Evolutionary conservation across 2,888 invertebrate species (phyloP), one percentile per base, ranked within the genome.

Genomic region (Caenorhabditis plicata): DNA sequence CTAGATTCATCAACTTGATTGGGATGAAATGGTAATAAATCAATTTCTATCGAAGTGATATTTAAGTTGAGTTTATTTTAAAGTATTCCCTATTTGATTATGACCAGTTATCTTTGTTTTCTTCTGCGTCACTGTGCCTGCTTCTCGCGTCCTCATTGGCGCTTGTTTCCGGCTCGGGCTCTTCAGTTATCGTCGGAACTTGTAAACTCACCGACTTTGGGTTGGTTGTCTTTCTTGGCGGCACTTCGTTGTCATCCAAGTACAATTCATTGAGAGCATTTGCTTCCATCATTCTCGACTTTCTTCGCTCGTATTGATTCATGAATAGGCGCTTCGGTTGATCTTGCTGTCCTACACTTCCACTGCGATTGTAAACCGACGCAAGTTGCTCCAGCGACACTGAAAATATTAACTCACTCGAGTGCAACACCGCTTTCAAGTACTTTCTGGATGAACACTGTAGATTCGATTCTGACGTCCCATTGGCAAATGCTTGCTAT

Each of bases 371-470:
- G 50, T 75, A 75, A 5, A 66, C 75, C 2, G 65, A 64, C 4
- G 74, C 75, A 13, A 75, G 45, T 29, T 73, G 70, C 56, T 75
- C 75, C 33, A 75, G 42, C 0, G 68, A 69, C 36, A 75, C 73
- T 74, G 38, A 36, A 63, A 49, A 29, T 25, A n/a, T 42, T 32
- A 20, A 42, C 13, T 23, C 4, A 9, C n/a, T 9, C n/a, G 13
- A 27, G 8, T 23, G 7, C 7, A 39, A n/a, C 19, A 5, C 32
- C 20, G 22, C 13, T 4, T 29, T 32, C 20, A 27, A 56, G 35
- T 29, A 64, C 68, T 64, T 43, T 68, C 64, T 56, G 64, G 68
- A 20, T 64, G 48, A 7, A 58, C 58, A 58, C 58, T 58, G 50
- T 51, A 51, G 11, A 51, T 56, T 19, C 52, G 26, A 29, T 52